A percentile compares a stretch with the other conserved stretches of the same genome.
Evolutionary conservation across 2,113 vertebrate genomes (phyloP).

Genomic region (Phocoena sinus): DNA sequence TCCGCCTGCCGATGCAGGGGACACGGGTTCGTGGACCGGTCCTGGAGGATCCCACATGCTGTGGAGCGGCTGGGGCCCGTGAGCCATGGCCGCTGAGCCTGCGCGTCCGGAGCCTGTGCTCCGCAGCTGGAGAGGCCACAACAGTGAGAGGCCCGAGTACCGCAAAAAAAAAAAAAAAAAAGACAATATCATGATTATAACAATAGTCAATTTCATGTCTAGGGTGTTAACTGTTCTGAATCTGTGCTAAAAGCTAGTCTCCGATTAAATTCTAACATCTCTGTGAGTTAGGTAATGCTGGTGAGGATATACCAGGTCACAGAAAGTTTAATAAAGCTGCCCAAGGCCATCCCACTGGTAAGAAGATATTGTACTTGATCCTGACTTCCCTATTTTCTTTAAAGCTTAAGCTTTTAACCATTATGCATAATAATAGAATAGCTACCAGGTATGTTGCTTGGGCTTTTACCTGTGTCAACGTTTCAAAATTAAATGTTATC

Average conservation of each 20-base stretch:
- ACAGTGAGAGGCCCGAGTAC: no score
- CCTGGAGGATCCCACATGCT: no score
- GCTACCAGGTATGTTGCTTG: not conserved
- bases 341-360: not conserved
- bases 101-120: no score
- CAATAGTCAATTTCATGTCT: not conserved
- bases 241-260: not conserved
- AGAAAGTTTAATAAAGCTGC: conserved; percentile 25
- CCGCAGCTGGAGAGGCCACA: rapidly evolving
- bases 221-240: not conserved
- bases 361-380: not conserved
- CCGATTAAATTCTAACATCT: not conserved
- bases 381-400: not conserved
- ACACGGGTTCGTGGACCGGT: no score
- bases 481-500: not conserved
- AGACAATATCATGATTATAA: not conserved
- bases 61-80: no score
- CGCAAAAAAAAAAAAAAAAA: no score
- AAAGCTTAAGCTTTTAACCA: not conserved
- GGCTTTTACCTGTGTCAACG: not conserved
- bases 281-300: not conserved
- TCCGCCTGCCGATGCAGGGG: no score
- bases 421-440: not conserved
- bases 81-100: no score
- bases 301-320: not conserved